phyloP scores from a whole-genome alignment of 2,797 vertebrate genomes.

The Silurus lanzhouensis region DNA sequence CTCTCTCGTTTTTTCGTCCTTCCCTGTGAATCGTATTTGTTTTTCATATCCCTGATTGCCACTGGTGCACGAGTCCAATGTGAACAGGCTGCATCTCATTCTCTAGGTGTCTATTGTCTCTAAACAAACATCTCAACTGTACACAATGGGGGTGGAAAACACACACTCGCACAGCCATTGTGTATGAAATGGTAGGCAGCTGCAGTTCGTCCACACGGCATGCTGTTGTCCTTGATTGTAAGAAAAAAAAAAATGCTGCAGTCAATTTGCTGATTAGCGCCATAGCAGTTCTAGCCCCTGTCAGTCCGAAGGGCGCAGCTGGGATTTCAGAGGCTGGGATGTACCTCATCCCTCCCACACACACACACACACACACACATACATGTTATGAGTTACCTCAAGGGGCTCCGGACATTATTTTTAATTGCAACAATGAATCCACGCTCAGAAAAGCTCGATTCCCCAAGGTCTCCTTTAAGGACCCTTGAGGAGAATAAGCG shows the following conservation, averaged over 20 bases:
- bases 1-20: background rate
- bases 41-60: constrained; percentile 19
- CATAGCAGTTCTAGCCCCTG: constrained; percentile 47
- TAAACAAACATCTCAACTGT: constrained; percentile 18
- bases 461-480: constrained; percentile 71
- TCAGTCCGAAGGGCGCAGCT: constrained; percentile 47
- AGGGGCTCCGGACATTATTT: constrained; percentile 56
- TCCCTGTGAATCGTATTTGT: background rate
- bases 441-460: constrained; percentile 69
- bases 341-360: constrained; percentile 24
- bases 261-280: constrained; percentile 61
- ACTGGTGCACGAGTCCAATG: background rate
- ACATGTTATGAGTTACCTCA: constrained; percentile 47
- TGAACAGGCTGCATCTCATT: constrained; percentile 1
- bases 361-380: constrained; percentile 31
- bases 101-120: constrained; percentile 37
- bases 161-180: constrained; percentile 11
- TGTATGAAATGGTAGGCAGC: constrained; percentile 37
- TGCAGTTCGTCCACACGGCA: constrained; percentile 28
- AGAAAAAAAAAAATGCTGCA: constrained; percentile 37
- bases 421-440: constrained; percentile 73
- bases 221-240: constrained; percentile 39
- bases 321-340: constrained; percentile 43
- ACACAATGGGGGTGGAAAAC: constrained; percentile 29
- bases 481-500: constrained; percentile 63